These are phyloP conservation scores for Myripristis murdjan DNA, from an alignment of 2,797 vertebrate genomes.

Conservation along the genomic window DNA sequence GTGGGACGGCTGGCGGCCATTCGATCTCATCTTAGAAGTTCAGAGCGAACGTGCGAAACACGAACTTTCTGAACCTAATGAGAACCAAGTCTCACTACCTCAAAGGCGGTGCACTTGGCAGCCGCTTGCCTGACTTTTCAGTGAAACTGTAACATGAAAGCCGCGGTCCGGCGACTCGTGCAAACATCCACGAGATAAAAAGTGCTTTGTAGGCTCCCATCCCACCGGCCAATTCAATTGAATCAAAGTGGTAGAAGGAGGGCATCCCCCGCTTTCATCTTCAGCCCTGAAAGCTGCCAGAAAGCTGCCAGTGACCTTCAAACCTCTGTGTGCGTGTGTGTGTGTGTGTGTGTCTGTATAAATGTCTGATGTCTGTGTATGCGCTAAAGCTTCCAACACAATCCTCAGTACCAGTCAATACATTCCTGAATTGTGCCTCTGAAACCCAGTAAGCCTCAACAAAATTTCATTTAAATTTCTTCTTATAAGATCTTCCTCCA, in stretches of 20 bases:
- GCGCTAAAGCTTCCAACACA: neutral
- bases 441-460: no score
- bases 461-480: no score
- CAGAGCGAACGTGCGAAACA: neutral
- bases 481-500: no score
- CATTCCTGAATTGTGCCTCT: no score
- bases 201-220: constrained; percentile 47
- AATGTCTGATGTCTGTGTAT: no score
- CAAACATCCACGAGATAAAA: constrained; percentile 26
- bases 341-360: neutral
- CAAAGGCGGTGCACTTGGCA: neutral
- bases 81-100: neutral
- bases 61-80: constrained; percentile 3
- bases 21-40: constrained; percentile 10
- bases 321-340: constrained; percentile 1
- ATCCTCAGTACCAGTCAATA: no score
- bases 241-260: constrained; percentile 49
- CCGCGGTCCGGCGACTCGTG: neutral
- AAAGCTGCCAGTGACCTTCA: constrained; percentile 31
- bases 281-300: neutral
- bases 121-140: constrained; percentile 8
- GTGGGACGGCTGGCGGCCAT: neutral
- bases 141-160: constrained; percentile 25
- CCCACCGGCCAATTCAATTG: constrained; percentile 25
- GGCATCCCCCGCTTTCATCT: constrained; percentile 36